Base-by-base conservation (phyloP, 2,888 invertebrate species). In the Cecidostiba fungosa region DNA sequence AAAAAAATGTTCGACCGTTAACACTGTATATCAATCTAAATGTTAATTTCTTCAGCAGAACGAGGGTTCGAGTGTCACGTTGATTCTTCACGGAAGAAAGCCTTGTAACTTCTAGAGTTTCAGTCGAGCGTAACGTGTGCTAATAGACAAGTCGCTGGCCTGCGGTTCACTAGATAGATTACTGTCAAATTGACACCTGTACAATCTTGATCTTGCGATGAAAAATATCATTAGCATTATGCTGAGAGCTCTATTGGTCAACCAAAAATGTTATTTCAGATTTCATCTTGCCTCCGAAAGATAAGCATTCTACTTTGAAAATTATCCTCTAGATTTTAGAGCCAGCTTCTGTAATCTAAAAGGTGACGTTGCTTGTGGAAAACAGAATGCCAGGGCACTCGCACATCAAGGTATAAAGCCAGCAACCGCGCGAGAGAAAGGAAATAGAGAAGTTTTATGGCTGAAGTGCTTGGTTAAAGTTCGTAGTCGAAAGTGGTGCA, bases 391-490 rank as follows among this genome's bases (percentile, higher is more conserved):
- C 59, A 6, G 1, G 59, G 59, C 19, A 50, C 23, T n/a, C 23
- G 66, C 29, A 29, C 66, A 66, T 29, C 12, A 26, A n/a, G 4
- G 66, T 29, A 66, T 26, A 66, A 29, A 26, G 66, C 29, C 4
- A 23, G 39, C 72, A 16, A n/a, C 6, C 36, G 39, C 36, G 70
- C 16, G 29, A 29, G 29, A 74, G 74, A 29, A 32, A 77, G 23
- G 36, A 77, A 32, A 77, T 54, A 50, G 19, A 54, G 59, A 32
- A 32, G 59, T 77, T 77, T 77, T 77, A 77, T 59, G 59, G 76
- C 32, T 36, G 59, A 54, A 59, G 59, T 36, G 72, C 43, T 43
- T 72, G 43, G 43, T 72, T 39, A 72, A 72, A 72, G 72, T 77
- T 59, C 36, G 23, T 59, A 66, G 36, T 19, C 77, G 54, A 36